These are phyloP conservation scores for Sphaeramia orbicularis DNA, from an alignment of 2,797 vertebrate species.

Conservation along the genomic window DNA sequence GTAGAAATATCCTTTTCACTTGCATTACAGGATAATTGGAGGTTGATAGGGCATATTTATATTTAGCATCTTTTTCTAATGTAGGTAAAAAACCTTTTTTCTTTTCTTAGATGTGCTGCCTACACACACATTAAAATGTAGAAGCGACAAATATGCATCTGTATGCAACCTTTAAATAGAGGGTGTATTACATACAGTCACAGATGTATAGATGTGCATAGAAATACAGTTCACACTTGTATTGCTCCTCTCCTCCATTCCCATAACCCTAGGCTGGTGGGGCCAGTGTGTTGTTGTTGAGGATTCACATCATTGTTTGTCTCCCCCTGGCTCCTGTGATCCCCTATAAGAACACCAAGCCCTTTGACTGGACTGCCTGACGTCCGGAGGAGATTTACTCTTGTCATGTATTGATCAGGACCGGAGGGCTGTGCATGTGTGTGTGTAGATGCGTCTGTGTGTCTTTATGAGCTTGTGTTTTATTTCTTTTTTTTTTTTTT, in stretches of 20 bases:
- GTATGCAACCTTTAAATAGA: slow-evolving; percentile 32
- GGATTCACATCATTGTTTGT: slow-evolving; percentile 84
- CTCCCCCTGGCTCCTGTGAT: slow-evolving; percentile 83
- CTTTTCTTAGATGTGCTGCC: not conserved
- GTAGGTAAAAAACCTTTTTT: not conserved
- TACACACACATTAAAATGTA: not conserved
- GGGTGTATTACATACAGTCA: slow-evolving; percentile 28
- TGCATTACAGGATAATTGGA: not conserved
- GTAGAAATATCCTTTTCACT: slow-evolving; percentile 1
- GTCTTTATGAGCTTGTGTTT: slow-evolving; percentile 45
- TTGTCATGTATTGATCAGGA: slow-evolving; percentile 88
- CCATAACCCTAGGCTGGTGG: slow-evolving; percentile 77
- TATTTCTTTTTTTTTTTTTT: slow-evolving; percentile 74
- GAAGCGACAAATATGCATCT: slow-evolving; percentile 12
- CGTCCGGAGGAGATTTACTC: slow-evolving; percentile 86
- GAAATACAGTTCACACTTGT: slow-evolving; percentile 54
- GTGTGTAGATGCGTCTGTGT: slow-evolving; percentile 36
- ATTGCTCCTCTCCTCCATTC: slow-evolving; percentile 68
- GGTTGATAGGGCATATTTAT: slow-evolving; percentile 18
- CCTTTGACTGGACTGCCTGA: slow-evolving; percentile 86
- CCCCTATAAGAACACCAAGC: slow-evolving; percentile 82
- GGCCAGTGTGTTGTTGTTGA: slow-evolving; percentile 81
- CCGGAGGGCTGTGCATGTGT: slow-evolving; percentile 75
- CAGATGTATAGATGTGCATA: slow-evolving; percentile 30
- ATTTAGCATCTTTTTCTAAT: slow-evolving; percentile 7